Evolutionary conservation across 2,888 invertebrate genomes (phyloP).

Genomic region (Prenolepis imparis): DNA sequence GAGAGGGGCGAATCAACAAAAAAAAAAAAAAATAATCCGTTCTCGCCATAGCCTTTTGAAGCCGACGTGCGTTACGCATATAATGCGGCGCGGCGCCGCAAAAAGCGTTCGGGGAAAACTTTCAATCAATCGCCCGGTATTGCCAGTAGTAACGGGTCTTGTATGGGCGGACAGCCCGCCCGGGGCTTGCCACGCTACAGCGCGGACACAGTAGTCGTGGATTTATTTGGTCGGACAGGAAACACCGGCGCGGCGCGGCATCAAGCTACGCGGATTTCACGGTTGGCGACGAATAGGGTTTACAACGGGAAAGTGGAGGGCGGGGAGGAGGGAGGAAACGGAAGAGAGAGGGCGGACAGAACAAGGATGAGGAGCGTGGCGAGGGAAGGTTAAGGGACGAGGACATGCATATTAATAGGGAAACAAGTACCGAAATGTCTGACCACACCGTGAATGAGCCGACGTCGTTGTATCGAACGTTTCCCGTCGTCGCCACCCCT

Average conservation of each 20-base stretch:
- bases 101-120: slow-evolving; percentile 75
- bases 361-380: slow-evolving; percentile 44
- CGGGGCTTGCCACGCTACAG: slow-evolving; percentile 62
- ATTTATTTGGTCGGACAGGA: slow-evolving; percentile 84
- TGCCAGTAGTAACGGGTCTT: slow-evolving; percentile 81
- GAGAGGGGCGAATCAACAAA: not conserved
- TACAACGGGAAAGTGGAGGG: slow-evolving; percentile 37
- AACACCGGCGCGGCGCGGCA: slow-evolving; percentile 79
- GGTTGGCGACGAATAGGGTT: slow-evolving; percentile 63
- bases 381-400: slow-evolving; percentile 74
- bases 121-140: slow-evolving; percentile 78
- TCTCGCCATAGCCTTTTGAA: slow-evolving; percentile 46
- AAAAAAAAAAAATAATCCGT: not conserved
- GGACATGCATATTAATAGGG: slow-evolving; percentile 83
- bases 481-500: slow-evolving; percentile 26
- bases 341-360: slow-evolving; percentile 52
- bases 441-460: slow-evolving; percentile 77
- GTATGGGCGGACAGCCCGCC: slow-evolving; percentile 81
- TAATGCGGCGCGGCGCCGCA: slow-evolving; percentile 67
- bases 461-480: slow-evolving; percentile 79
- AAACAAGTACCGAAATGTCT: slow-evolving; percentile 81
- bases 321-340: slow-evolving; percentile 41
- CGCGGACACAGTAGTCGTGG: slow-evolving; percentile 77
- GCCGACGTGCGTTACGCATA: slow-evolving; percentile 57
- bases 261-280: slow-evolving; percentile 73